Evolutionary conservation across 2,888 invertebrate species (phyloP), one percentile per base, ranked within the genome.

Genomic region (Meloe dianella): DNA sequence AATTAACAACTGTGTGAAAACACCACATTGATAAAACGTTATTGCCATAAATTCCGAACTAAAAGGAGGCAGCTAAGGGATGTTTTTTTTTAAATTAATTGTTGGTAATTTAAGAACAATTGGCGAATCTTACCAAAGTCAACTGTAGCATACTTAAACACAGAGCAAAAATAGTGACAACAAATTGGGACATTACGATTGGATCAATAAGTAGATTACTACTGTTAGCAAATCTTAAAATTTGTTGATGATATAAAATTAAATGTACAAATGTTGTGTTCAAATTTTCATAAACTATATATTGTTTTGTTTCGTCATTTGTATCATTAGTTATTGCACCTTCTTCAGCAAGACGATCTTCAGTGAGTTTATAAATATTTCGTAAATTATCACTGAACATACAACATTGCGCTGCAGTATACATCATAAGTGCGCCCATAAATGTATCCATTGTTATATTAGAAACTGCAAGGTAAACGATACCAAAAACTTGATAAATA

Each of bases 391-490:
- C 56, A 54, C 70, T 69, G 9, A 75, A 58, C 6, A 75, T 29
- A 56, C 69, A 71, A 35, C 73, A 74, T 27, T 75, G 73, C 27
- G 71, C 56, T 4, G 72, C 68, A 60, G 70, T 60, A 30, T 72
- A 72, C 10, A 68, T 71, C 10, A 67, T 61, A 47, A 72, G 69
- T 5, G 63, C 72, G 6, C 68, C 65, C 17, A 70, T 57, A 14
- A 73, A 54, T 32, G 66, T 63, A 47, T 75, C 72, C 0, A 60
- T 57, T 22, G 66, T 71, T 10, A 68, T 62, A 56, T 71, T 71
- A 20, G 64, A 59, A 20, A 51, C 41, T 1, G 73, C 57, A 9
- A 69, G 41, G 47, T 58, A 67, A 0, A 64, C 47, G 35, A 69
- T 51, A 7, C 66, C 47, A n/a, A 73, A 29, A 58, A 62, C 41